phyloP scores from a whole-genome alignment of 1,140 invertebrate genomes.

The Cotesia typhae region DNA sequence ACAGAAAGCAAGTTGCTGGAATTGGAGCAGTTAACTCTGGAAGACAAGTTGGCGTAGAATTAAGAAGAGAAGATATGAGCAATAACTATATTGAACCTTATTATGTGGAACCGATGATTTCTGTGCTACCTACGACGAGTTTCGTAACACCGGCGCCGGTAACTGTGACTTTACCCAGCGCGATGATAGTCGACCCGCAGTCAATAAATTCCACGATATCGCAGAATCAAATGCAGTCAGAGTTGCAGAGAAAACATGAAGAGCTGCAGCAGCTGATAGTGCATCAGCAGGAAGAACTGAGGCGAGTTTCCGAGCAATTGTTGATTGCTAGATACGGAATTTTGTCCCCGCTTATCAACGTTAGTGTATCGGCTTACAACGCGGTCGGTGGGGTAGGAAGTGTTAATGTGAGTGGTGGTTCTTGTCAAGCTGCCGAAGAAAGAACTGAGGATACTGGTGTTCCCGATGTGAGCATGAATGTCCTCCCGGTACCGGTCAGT shows the following conservation, averaged over 20 bases:
- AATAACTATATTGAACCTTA: no score
- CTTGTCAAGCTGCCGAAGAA: conserved; percentile 41
- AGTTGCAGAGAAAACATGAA: conserved; percentile 84
- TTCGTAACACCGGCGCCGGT: conserved; percentile 52
- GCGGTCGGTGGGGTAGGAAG: conserved; percentile 49
- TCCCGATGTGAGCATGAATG: conserved; percentile 51
- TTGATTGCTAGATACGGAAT: conserved; percentile 84
- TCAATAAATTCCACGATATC: conserved; percentile 69
- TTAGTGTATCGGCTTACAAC: conserved; percentile 62
- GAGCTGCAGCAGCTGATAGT: conserved; percentile 85
- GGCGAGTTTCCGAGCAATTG: conserved; percentile 84
- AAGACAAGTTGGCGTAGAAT: conserved; percentile 44
- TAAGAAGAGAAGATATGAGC: no score
- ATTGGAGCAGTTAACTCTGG: conserved; percentile 38
- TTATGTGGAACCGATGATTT: conserved; percentile 52
- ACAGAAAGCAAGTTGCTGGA: conserved; percentile 37
- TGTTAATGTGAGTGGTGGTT: conserved; percentile 54
- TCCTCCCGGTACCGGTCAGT: conserved; percentile 51
- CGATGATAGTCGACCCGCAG: conserved; percentile 60
- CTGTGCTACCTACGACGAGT: conserved; percentile 50
- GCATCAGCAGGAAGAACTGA: conserved; percentile 85
- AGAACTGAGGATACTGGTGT: conserved; percentile 47
- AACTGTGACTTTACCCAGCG: conserved; percentile 9
- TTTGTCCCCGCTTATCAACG: conserved; percentile 72
- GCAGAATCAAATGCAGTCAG: conserved; percentile 74